phyloP scores from a whole-genome alignment of 2,888 invertebrate genomes.

The Ochlodes sylvanus region DNA sequence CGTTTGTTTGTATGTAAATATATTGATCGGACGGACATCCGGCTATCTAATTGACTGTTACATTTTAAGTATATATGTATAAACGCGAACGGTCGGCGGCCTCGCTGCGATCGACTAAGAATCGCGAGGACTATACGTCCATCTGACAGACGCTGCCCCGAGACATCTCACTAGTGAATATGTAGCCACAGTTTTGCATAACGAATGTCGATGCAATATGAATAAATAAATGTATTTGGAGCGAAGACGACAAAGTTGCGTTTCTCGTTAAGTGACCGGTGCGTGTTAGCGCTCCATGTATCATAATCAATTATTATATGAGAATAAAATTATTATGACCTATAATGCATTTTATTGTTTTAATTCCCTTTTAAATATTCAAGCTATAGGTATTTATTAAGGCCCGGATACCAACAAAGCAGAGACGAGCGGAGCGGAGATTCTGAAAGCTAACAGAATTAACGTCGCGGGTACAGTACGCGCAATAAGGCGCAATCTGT shows the following conservation, averaged over 20 bases:
- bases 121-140: constrained; percentile 64
- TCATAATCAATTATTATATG: constrained; percentile 85
- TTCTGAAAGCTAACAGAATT: too few species aligned
- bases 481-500: too few species aligned
- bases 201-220: constrained; percentile 78
- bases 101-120: constrained; percentile 59
- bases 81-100: constrained; percentile 73
- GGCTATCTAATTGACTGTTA: constrained; percentile 80
- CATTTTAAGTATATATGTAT: constrained; percentile 73
- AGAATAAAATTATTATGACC: constrained; percentile 84
- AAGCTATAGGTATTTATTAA: too few species aligned
- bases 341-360: constrained; percentile 52
- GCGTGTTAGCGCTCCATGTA: constrained; percentile 76
- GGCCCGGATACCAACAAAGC: too few species aligned
- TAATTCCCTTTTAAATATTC: not conserved
- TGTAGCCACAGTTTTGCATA: constrained; percentile 77
- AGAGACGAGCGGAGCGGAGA: too few species aligned
- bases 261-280: constrained; percentile 61
- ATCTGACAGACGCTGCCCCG: constrained; percentile 74
- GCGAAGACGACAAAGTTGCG: constrained; percentile 60
- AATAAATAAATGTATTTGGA: constrained; percentile 80
- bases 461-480: too few species aligned
- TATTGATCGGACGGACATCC: constrained; percentile 73
- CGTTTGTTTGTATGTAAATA: constrained; percentile 76
- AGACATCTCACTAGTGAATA: constrained; percentile 83